Conservation (phyloP, 2,888 invertebrate species). For the Scaptomyza polygonia region DNA sequence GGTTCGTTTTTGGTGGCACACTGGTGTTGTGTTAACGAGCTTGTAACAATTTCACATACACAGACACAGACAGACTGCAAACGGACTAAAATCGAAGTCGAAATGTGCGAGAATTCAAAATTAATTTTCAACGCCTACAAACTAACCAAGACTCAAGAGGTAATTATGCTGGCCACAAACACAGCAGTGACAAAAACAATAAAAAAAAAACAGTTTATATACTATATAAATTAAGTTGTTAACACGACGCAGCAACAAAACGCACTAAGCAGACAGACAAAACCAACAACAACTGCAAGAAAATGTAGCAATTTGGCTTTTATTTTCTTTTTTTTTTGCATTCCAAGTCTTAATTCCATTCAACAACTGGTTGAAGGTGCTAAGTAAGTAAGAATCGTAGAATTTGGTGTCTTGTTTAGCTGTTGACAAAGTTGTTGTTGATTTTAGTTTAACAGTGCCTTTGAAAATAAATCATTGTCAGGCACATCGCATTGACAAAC, state of each 20-base stretch:
- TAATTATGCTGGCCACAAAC: slow-evolving; percentile 62
- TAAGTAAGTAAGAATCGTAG: slow-evolving; percentile 29
- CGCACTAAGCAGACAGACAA: slow-evolving; percentile 39
- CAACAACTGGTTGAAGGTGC: slow-evolving; percentile 42
- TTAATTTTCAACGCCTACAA: slow-evolving; percentile 83
- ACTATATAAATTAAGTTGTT: slow-evolving; percentile 84
- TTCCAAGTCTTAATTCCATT: slow-evolving; percentile 30
- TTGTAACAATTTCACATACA: slow-evolving; percentile 82
- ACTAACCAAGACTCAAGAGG: slow-evolving; percentile 21
- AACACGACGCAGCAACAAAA: slow-evolving; percentile 83
- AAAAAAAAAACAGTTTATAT: slow-evolving; percentile 61
- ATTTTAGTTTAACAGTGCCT: slow-evolving; percentile 42
- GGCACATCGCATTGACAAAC: slow-evolving; percentile 66
- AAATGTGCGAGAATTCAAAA: slow-evolving; percentile 76
- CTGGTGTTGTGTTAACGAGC: slow-evolving; percentile 82
- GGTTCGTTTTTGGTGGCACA: slow-evolving; percentile 34
- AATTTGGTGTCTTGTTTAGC: slow-evolving; percentile 20
- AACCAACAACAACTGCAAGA: slow-evolving; percentile 5
- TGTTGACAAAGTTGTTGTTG: slow-evolving; percentile 2
- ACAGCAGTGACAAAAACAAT: slow-evolving; percentile 72
- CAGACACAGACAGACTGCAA: slow-evolving; percentile 50
- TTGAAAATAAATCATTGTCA: slow-evolving; percentile 69
- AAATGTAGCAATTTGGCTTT: slow-evolving; percentile 35
- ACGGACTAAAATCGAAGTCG: slow-evolving; percentile 31
- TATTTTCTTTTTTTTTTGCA: slow-evolving; percentile 56